Percentiles rank a stretch among this genome's conserved stretches.
These are phyloP conservation scores for Scylla paramamosain DNA, from an alignment of 1,140 invertebrate species.

Conservation along the genomic window DNA sequence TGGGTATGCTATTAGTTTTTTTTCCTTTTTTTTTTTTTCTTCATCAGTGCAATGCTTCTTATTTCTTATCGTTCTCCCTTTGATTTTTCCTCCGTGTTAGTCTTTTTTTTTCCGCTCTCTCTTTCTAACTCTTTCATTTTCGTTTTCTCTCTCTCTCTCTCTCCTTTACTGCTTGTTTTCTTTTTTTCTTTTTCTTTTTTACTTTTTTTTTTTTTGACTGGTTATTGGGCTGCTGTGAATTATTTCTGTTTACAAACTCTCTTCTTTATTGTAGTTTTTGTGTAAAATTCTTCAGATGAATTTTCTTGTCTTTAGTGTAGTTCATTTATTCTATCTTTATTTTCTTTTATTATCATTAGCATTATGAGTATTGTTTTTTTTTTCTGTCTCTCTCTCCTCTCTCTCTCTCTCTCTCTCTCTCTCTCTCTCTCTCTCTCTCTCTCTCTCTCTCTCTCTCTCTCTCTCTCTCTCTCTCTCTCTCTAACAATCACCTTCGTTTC, in stretches of 20 bases:
- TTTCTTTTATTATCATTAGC: neutral
- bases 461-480: slow-evolving; percentile 29
- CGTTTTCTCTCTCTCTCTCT: neutral
- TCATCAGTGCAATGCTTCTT: neutral
- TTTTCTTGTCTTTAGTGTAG: neutral
- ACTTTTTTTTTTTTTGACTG: neutral
- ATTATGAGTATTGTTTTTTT: neutral
- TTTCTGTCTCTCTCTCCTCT: neutral
- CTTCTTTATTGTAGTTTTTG: no score
- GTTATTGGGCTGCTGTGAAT: no score
- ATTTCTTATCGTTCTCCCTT: no score
- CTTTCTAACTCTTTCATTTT: neutral
- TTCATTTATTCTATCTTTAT: neutral
- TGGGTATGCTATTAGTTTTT: neutral
- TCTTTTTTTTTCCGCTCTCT: neutral
- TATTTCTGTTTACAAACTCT: no score
- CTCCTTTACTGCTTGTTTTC: neutral
- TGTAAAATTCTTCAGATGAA: no score
- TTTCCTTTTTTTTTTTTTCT: neutral
- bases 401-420: slow-evolving; percentile 29
- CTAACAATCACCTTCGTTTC: neutral
- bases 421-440: slow-evolving; percentile 1
- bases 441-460: slow-evolving; percentile 26
- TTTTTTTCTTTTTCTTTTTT: neutral
- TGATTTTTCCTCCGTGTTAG: neutral